A percentile compares a stretch with the other conserved stretches of the same genome.
Conservation (phyloP, 2,888 invertebrate species). For the Protophormia terraenovae region DNA sequence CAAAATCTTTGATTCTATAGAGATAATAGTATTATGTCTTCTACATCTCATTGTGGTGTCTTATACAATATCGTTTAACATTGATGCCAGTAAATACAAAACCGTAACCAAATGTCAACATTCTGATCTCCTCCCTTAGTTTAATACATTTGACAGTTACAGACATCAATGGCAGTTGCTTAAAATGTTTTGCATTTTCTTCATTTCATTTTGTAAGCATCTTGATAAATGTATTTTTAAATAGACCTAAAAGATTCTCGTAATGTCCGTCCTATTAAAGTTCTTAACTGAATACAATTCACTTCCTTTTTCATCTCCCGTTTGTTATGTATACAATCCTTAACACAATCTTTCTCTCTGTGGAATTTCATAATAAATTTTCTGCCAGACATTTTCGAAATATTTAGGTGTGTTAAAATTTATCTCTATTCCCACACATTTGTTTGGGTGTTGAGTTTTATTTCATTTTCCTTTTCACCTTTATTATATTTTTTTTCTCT, state of each 20-base stretch:
- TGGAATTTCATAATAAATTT: constrained; percentile 58
- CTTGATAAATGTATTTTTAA: constrained; percentile 66
- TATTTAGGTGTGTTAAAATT: constrained; percentile 62
- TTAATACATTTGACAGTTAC: constrained; percentile 33
- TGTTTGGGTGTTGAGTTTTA: constrained; percentile 22
- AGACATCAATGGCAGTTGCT: constrained; percentile 43
- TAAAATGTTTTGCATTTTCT: constrained; percentile 53
- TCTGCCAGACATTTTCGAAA: constrained; percentile 51
- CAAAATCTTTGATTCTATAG: too few species aligned
- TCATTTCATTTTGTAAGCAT: constrained; percentile 14
- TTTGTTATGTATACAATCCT: not conserved
- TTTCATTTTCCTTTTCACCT: not conserved
- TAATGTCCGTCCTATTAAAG: not conserved
- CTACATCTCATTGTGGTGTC: not conserved
- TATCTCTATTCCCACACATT: constrained; percentile 2
- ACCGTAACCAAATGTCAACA: constrained; percentile 8
- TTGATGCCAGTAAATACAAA: not conserved
- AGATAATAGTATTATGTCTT: too few species aligned
- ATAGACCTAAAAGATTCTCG: constrained; percentile 61
- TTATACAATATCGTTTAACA: not conserved
- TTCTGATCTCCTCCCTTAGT: not conserved
- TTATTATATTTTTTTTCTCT: not conserved
- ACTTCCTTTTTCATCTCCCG: not conserved
- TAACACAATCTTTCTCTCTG: constrained; percentile 2
- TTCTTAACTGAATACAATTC: not conserved